Evolutionary conservation across 2,888 invertebrate species (phyloP).

Genomic region (Nomada fucata): DNA sequence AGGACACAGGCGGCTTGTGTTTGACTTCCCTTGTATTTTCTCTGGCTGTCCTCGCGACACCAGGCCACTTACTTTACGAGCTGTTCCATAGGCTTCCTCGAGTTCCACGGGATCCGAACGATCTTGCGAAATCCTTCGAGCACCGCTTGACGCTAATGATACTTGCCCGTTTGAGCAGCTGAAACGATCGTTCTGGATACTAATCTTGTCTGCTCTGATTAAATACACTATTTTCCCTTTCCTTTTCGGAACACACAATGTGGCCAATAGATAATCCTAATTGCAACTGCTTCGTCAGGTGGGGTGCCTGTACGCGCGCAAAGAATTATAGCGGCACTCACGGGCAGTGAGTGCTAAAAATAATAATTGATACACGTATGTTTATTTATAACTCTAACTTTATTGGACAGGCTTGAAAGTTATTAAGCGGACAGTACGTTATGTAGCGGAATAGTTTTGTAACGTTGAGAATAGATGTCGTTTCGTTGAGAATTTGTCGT

Average conservation of each 20-base stretch:
- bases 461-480: too few relatives aligned
- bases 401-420: too few relatives aligned
- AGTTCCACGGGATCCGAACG: conserved; percentile 53
- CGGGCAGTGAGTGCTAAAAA: too few relatives aligned
- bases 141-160: conserved; percentile 63
- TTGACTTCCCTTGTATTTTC: conserved; percentile 63
- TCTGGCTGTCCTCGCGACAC: conserved; percentile 54
- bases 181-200: not conserved
- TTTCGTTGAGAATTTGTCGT: too few relatives aligned
- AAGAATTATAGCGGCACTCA: too few relatives aligned
- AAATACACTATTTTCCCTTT: not conserved
- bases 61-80: conserved; percentile 59
- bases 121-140: conserved; percentile 39
- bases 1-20: conserved; percentile 70
- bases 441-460: too few relatives aligned
- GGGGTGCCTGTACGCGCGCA: too few relatives aligned
- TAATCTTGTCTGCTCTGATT: not conserved
- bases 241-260: not conserved
- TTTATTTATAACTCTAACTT: too few relatives aligned
- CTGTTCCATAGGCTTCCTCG: conserved; percentile 32
- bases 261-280: too few relatives aligned
- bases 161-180: conserved; percentile 9
- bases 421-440: too few relatives aligned
- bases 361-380: too few relatives aligned
- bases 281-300: too few relatives aligned